Evolutionary conservation across 1,140 invertebrate genomes (phyloP), one percentile per base, ranked within the genome.

Genomic region (Limonius californicus): DNA sequence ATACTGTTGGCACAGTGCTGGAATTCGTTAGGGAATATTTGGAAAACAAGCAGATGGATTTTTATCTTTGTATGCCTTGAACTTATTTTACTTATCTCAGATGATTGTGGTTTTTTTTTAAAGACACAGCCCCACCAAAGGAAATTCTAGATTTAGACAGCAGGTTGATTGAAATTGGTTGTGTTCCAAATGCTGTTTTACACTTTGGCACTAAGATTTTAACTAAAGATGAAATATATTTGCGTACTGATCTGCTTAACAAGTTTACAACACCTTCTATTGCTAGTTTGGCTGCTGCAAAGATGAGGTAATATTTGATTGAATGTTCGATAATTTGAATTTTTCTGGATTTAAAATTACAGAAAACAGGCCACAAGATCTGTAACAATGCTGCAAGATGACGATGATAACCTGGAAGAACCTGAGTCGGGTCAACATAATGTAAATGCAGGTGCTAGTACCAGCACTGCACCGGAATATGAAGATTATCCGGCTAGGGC

Each of bases 71-170:
- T 91, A 82, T 85, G 86, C 83, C 35, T 50, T 20, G 35, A 20
- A n/a, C n/a, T n/a, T n/a, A n/a, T n/a, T n/a, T n/a, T n/a, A n/a
- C n/a, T n/a, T n/a, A n/a, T n/a, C n/a, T n/a, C n/a, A n/a, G n/a
- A n/a, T n/a, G n/a, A 30, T n/a, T n/a, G n/a, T n/a, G n/a, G n/a
- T n/a, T n/a, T n/a, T 72, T 68, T 70, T 71, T 79, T 75, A 50
- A 65, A 91, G 89, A 88, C 79, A 87, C 85, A 53, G 84, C 89
- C 18, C 90, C 91, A 12, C 87, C 91, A 21, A 90, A 88, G 76
- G 82, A 80, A 65, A 77, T 84, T 50, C 74, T 91, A 16, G 73
- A 82, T 43, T 71, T 81, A 15, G 73, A 81, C 23, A 78, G 77
- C 61, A 82, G 81, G 30, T 76, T 92, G 43, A 70, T 88, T 35